Evolutionary conservation across 2,888 invertebrate species (phyloP).

Genomic region (Aspidiotus destructor): DNA sequence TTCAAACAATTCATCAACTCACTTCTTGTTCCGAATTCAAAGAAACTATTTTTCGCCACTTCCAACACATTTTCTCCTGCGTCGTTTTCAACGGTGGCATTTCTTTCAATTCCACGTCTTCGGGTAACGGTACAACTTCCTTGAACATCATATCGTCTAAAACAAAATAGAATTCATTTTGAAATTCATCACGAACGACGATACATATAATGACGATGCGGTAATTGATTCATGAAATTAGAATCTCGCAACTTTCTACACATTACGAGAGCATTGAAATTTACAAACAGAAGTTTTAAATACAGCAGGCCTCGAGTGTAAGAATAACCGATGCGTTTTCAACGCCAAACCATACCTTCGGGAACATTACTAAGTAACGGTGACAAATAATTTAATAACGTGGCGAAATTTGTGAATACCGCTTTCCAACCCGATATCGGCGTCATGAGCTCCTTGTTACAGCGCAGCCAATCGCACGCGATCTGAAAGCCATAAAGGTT

Average conservation of each 20-base stretch:
- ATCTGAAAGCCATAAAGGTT: slow-evolving; percentile 6
- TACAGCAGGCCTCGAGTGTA: not conserved
- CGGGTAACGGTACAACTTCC: slow-evolving; percentile 16
- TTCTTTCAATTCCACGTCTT: slow-evolving; percentile 27
- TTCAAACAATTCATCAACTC: not conserved
- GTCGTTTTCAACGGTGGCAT: slow-evolving; percentile 9
- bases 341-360: slow-evolving; percentile 11
- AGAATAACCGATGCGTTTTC: not conserved
- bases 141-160: slow-evolving; percentile 7
- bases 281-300: not conserved
- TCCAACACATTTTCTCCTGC: slow-evolving; percentile 22
- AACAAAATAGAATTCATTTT: not conserved
- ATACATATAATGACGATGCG: too few species aligned
- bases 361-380: not conserved
- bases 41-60: slow-evolving; percentile 21
- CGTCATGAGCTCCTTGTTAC: slow-evolving; percentile 16
- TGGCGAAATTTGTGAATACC: slow-evolving; percentile 23
- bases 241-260: too few species aligned
- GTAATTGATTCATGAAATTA: too few species aligned
- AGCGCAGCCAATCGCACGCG: slow-evolving; percentile 24
- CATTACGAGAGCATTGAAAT: not conserved
- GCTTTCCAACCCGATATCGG: slow-evolving; percentile 27
- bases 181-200: too few species aligned
- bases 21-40: slow-evolving; percentile 17
- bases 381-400: slow-evolving; percentile 22